A percentile compares a stretch with the other conserved stretches of the same genome.
Conservation (phyloP, 1,140 invertebrate species). For the Pseudomyrmex flavicornis region DNA sequence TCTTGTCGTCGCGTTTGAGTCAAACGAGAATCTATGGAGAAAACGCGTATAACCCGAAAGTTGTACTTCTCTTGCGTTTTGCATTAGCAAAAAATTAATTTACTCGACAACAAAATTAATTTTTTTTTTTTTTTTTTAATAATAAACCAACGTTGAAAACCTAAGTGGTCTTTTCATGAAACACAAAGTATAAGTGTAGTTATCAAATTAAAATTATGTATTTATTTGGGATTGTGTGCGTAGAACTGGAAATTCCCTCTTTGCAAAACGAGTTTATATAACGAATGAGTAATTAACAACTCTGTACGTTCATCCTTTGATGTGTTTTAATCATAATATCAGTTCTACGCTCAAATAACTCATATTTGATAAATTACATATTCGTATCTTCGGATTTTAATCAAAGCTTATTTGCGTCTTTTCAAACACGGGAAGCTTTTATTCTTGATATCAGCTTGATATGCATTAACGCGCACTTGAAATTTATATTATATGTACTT, state of each 20-base stretch:
- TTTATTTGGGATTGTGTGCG: too few species aligned
- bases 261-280: not conserved
- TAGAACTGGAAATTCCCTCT: too few species aligned
- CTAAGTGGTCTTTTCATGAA: not conserved
- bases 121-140: not conserved
- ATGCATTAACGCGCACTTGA: not conserved
- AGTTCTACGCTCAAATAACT: not conserved
- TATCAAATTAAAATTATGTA: slow-evolving; percentile 1
- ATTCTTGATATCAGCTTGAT: not conserved
- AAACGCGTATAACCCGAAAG: not conserved
- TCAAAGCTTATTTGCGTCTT: slow-evolving; percentile 3
- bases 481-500: slow-evolving; percentile 43
- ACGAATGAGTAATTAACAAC: not conserved
- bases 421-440: not conserved
- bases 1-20: not conserved
- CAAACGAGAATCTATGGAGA: slow-evolving; percentile 16
- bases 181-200: not conserved
- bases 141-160: not conserved
- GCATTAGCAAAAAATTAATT: too few species aligned
- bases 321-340: slow-evolving; percentile 14
- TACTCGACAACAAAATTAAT: too few species aligned
- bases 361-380: slow-evolving; percentile 26
- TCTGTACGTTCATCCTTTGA: not conserved
- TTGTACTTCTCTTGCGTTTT: not conserved
- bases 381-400: slow-evolving; percentile 22